phyloP scores from a whole-genome alignment of 2,888 invertebrate species.

The Philhelius pedissequus region DNA sequence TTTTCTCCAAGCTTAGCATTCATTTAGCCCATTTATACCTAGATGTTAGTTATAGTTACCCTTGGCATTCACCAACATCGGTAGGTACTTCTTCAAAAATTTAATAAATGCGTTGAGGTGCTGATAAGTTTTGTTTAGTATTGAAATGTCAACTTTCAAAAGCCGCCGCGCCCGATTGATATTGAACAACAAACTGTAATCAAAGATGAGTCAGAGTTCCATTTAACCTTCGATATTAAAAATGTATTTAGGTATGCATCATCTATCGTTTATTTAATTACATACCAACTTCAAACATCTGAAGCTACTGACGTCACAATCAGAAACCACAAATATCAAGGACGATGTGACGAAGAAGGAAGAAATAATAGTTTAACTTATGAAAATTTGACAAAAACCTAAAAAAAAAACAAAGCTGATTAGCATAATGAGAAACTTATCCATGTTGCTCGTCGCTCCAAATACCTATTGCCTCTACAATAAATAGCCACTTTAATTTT shows the following conservation, averaged over 20 bases:
- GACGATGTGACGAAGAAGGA: background rate
- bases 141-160: slow-evolving; percentile 52
- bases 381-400: background rate
- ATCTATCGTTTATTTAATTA: slow-evolving; percentile 25
- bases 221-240: slow-evolving; percentile 6
- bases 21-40: no score
- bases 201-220: slow-evolving; percentile 52
- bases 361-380: background rate
- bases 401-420: slow-evolving; percentile 17
- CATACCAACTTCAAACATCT: slow-evolving; percentile 40
- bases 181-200: slow-evolving; percentile 27
- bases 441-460: slow-evolving; percentile 34
- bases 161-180: no score
- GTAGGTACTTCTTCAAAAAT: no score
- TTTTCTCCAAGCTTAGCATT: no score
- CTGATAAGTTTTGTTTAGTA: slow-evolving; percentile 25
- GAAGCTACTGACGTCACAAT: slow-evolving; percentile 41
- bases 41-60: no score
- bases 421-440: slow-evolving; percentile 52
- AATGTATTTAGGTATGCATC: no score
- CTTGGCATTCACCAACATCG: no score
- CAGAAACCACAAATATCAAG: background rate
- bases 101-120: slow-evolving; percentile 25
- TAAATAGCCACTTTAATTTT: slow-evolving; percentile 1
- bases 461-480: no score